Base-by-base conservation (phyloP, 2,888 invertebrate species). In the Patella depressa region DNA sequence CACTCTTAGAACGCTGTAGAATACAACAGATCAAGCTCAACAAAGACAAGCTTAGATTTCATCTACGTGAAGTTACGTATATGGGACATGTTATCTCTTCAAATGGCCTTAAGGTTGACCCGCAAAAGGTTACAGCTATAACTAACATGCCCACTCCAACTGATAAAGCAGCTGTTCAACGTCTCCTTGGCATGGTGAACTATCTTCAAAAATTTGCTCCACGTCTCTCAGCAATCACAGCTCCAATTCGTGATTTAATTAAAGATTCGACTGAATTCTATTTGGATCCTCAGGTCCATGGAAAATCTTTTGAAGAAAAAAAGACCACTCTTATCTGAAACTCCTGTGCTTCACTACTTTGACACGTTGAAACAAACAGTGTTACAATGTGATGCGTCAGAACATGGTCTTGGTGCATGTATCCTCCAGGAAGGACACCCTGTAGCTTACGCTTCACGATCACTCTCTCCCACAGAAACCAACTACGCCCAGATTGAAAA, bases 191-290 rank as follows among this genome's bases (percentile, higher is more conserved):
- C 14, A 79, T 81, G 14, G 73, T 83, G 1, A 79, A 79, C 45
- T 84, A 83, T 65, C 75, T 83, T 9, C 73, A 80, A 17, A 79
- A 73, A 73, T 83, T 83, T 72, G 71, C 78, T 55, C 78, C 79
- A 45, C 65, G 72, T 12, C 17, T 82, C 24, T 81, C 80, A 19
- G 77, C 81, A 72, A 15, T 73, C 11, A 79, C 79, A 14, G 72
- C 74, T 34, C 77, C 81, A 12, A 34, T 82, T n/a, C 65, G 80
- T 72, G 54, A 75, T 29, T 57, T 79, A 0, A 24, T 78, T 14
- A 80, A 78, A 45, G 59, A 77, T 3, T 72, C 77, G 3, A 71
- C 29, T 24, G 69, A 73, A 12, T 81, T 81, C 71, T 7, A 17
- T 2, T 82, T 79, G 78, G 74, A 78, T 45, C n/a, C 34, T 12